phyloP scores from a whole-genome alignment of 2,888 invertebrate species.

The Nephrotoma flavescens region DNA sequence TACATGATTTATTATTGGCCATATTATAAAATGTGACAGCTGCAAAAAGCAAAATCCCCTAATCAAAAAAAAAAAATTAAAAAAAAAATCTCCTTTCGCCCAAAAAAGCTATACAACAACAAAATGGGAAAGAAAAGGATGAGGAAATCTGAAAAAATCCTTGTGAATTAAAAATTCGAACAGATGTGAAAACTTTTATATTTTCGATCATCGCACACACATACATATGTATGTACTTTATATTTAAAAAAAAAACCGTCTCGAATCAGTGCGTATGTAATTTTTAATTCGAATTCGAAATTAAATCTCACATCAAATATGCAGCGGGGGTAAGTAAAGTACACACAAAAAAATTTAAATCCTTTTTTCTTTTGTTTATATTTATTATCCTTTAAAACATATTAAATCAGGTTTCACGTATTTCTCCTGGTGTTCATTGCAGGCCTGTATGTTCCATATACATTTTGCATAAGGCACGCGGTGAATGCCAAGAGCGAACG shows the following conservation, averaged over 20 bases:
- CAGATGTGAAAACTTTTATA: background rate
- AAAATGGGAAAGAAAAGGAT: background rate
- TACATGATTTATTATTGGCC: background rate
- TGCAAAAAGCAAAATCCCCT: background rate
- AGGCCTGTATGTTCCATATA: slow-evolving; percentile 73
- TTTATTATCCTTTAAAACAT: background rate
- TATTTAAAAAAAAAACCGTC: background rate
- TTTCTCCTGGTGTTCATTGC: slow-evolving; percentile 92
- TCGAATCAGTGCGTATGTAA: background rate
- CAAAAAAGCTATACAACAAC: background rate
- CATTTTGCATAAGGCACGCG: slow-evolving; percentile 91
- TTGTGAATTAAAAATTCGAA: background rate
- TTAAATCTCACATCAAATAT: background rate
- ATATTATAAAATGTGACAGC: background rate
- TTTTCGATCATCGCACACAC: background rate
- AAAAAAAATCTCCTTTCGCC: background rate
- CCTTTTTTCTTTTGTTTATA: background rate
- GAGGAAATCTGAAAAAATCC: background rate
- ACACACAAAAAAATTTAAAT: background rate
- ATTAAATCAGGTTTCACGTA: slow-evolving; percentile 22
- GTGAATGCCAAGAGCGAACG: slow-evolving; percentile 99
- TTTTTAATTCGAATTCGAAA: background rate
- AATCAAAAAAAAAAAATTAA: background rate
- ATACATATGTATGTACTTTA: background rate
- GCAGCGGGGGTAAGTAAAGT: background rate